Evolutionary conservation across 1,140 invertebrate genomes (phyloP).

Genomic region (Potamilus streckersoni): DNA sequence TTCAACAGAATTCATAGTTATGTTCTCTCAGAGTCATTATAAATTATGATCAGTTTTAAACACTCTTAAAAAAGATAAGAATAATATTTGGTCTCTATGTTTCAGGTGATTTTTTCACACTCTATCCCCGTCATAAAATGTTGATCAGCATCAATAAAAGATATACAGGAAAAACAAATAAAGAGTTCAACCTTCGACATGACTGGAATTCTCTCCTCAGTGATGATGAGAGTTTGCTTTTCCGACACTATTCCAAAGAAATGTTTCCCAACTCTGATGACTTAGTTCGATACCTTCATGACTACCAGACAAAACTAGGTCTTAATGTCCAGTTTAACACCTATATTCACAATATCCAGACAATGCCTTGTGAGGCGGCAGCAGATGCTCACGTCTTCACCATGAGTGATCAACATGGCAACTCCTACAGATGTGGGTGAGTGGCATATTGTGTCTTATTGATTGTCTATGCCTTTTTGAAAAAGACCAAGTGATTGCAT

Average conservation of each 20-base stretch:
- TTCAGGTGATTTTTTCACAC: conserved; percentile 67
- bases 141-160: conserved; percentile 71
- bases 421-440: conserved; percentile 62
- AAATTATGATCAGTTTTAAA: no score
- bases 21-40: neutral
- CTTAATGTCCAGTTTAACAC: conserved; percentile 67
- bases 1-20: neutral
- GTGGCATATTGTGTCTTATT: conserved; percentile 17
- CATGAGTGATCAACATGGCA: conserved; percentile 64
- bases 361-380: conserved; percentile 23
- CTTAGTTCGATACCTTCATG: conserved; percentile 66
- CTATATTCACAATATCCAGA: conserved; percentile 59
- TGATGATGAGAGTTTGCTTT: conserved; percentile 62
- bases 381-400: conserved; percentile 44
- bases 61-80: neutral
- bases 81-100: conserved; percentile 11
- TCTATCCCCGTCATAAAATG: conserved; percentile 69
- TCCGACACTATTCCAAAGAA: conserved; percentile 64
- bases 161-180: conserved; percentile 68
- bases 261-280: conserved; percentile 67
- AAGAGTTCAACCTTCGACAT: conserved; percentile 70
- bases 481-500: no score
- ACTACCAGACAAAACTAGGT: conserved; percentile 58
- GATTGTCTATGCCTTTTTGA: neutral
- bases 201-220: conserved; percentile 71